These are phyloP conservation scores for Ophioderma brevispina DNA, from an alignment of 35 echinoderm and acorn worm species.

Conservation along the genomic window DNA sequence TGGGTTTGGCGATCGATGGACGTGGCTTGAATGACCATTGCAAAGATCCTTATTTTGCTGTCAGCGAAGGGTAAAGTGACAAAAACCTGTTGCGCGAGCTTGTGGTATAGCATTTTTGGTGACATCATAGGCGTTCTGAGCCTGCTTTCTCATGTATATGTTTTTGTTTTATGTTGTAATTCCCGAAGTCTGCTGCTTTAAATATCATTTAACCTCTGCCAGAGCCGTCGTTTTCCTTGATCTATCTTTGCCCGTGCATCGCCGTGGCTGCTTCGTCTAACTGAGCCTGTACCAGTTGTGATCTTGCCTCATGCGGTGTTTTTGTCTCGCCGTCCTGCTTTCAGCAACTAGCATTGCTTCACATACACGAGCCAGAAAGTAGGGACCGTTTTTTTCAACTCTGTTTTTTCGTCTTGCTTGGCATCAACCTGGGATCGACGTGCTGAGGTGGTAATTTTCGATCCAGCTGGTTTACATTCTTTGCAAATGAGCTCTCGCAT, in stretches of 20 bases:
- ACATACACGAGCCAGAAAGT: neutral
- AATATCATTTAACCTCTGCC: neutral
- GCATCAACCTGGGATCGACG: neutral
- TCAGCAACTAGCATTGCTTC: neutral
- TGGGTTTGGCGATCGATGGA: neutral
- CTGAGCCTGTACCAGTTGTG: neutral
- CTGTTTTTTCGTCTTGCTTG: neutral
- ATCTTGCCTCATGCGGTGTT: neutral
- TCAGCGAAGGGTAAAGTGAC: neutral
- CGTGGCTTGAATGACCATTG: neutral
- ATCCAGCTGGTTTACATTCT: neutral
- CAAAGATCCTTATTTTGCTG: neutral
- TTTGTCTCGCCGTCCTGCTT: neutral
- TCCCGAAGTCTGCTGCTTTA: neutral
- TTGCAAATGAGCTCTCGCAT: neutral
- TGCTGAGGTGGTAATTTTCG: neutral
- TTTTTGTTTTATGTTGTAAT: neutral
- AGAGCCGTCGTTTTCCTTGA: neutral
- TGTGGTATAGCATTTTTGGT: neutral
- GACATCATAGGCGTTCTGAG: neutral
- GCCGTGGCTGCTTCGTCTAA: neutral
- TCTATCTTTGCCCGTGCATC: neutral
- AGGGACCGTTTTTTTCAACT: neutral
- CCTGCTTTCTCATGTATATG: neutral
- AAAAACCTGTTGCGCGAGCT: neutral